Base-by-base conservation (phyloP, 35 echinoderm and acorn worm species). In the Apostichopus parvimensis region DNA sequence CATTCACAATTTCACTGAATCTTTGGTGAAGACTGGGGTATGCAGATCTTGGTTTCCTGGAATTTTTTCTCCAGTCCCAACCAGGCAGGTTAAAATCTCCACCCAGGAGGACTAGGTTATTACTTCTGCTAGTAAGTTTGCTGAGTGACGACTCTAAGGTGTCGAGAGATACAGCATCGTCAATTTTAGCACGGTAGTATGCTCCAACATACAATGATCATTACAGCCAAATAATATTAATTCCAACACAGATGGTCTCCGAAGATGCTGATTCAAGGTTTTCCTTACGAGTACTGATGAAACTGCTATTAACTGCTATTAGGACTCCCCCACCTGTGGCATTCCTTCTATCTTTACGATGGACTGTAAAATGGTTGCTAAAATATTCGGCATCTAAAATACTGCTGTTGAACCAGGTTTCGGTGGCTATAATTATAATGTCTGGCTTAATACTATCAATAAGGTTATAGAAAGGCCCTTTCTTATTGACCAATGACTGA, bases 361-460 rank as follows among this genome's bases (percentile, higher is more conserved):
- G 84, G 6, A 95, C 77, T 89, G 54, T 93, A 77, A 80, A 93
- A 6, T 93, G 57, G 59, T 86, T 61, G 25, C 91, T 93, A 73
- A 95, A 95, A 66, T 87, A 92, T 82, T 95, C 94, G 53, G 90
- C 81, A 79, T 93, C 53, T 70, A 17, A 13, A 53, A 95, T 60
- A 89, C 80, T 90, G 45, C 54, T 93, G 56, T 89, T 89, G 57
- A 92, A 85, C 87, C 86, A 95, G 4, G 94, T 95, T 85, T 95
- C 91, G 18, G 94, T 93, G 17, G 91, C 94, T 18, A 95, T n/a
- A n/a, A n/a, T 90, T 17, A 93, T 83, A 9, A 95, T 86, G 75
- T 95, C 94, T 60, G 94, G 91, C 79, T 90, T 95, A 8, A 91
- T 95, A 82, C 94, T 93, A 71, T 92, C 94, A 52, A 93, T 71